phyloP scores from a whole-genome alignment of 1,140 invertebrate genomes.

The Drosophila hydei region DNA sequence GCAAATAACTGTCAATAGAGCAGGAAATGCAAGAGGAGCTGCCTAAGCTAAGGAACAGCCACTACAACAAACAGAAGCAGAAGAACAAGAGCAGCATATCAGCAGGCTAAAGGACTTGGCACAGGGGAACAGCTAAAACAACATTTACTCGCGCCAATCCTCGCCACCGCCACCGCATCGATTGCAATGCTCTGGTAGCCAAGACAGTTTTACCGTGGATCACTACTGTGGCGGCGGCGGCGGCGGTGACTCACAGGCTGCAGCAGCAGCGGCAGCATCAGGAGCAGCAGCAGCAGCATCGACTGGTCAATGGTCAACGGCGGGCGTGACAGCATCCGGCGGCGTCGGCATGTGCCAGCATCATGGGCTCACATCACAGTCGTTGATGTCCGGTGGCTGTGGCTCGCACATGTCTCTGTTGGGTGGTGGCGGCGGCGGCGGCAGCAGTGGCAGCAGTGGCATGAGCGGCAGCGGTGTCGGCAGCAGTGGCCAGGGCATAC shows the following conservation, averaged over 20 bases:
- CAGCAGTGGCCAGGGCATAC: constrained; percentile 71
- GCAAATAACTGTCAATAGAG: not conserved
- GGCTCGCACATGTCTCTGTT: constrained; percentile 81
- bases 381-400: constrained; percentile 83
- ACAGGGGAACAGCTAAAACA: constrained; percentile 49
- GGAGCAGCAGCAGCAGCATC: constrained; percentile 39
- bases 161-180: constrained; percentile 83
- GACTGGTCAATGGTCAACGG: constrained; percentile 71
- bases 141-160: constrained; percentile 84
- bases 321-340: constrained; percentile 63
- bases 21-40: constrained; percentile 12
- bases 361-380: constrained; percentile 78
- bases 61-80: constrained; percentile 14
- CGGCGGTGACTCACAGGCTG: constrained; percentile 75
- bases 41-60: constrained; percentile 40
- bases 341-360: constrained; percentile 75
- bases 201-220: constrained; percentile 84
- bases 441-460: constrained; percentile 69
- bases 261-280: constrained; percentile 51
- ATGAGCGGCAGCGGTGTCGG: constrained; percentile 71
- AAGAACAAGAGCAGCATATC: constrained; percentile 55
- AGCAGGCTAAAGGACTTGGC: constrained; percentile 40
- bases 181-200: constrained; percentile 84
- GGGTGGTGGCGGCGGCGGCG: constrained; percentile 63
- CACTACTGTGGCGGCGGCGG: constrained; percentile 81